A percentile compares a stretch with the other conserved stretches of the same genome.
Conservation (phyloP, 2,797 vertebrate species). For the Cryptoprocta ferox region DNA sequence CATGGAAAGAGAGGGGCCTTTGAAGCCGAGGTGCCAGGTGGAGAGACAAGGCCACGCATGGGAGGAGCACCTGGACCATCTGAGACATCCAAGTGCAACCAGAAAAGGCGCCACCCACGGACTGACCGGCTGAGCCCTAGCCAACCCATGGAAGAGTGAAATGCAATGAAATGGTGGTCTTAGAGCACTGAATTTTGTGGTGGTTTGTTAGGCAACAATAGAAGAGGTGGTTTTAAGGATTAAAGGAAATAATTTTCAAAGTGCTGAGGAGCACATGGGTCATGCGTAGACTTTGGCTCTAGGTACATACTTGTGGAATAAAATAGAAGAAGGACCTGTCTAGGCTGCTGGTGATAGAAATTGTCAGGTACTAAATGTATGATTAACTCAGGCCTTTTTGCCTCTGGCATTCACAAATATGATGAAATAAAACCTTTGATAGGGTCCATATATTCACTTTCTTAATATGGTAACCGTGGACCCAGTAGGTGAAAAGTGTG, state of each 20-base stretch:
- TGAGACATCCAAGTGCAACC: neutral
- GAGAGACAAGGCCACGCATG: neutral
- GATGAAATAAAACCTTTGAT: neutral
- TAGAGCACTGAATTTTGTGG: neutral
- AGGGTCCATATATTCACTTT: neutral
- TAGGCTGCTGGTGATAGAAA: neutral
- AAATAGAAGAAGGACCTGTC: neutral
- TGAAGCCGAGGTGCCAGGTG: neutral
- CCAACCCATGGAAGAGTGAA: neutral
- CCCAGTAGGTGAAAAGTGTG: neutral
- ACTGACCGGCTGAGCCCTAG: neutral
- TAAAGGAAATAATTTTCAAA: neutral
- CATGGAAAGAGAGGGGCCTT: neutral
- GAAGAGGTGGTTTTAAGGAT: neutral
- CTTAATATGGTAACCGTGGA: neutral
- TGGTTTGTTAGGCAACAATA: neutral
- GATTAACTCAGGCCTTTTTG: conserved; percentile 5
- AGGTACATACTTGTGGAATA: neutral
- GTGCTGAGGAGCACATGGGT: neutral
- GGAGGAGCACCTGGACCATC: neutral
- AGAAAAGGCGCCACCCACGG: neutral
- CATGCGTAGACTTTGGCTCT: neutral
- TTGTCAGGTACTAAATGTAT: neutral
- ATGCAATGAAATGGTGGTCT: neutral
- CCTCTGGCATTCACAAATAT: neutral